Evolutionary conservation across 1,140 invertebrate species (phyloP), one percentile per base, ranked within the genome.

Genomic region (Nixonia krombeini): DNA sequence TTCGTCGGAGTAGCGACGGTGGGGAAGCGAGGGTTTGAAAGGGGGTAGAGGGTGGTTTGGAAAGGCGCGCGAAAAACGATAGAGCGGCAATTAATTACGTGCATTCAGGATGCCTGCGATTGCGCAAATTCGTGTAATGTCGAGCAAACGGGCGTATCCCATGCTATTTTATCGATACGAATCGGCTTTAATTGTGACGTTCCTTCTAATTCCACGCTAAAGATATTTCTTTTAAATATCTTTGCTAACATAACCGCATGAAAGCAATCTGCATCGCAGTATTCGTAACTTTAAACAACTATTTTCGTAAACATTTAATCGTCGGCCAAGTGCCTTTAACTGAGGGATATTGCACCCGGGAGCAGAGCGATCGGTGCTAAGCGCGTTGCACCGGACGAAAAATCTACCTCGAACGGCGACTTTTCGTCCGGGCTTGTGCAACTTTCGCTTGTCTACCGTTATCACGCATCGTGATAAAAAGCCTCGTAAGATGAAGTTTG

Each of bases 221-320:
- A 56, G 50, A 51, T 56, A 67, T 67, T 59, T 67, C 35, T 56
- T 61, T 67, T 52, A 51, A 61, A 61, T 68, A 68, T 57, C 57
- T 67, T 56, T 35, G 45, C n/a, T 67, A 50, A 44, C 40, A 67
- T 67, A 67, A 67, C 55, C 50, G 44, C 29, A 50, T n/a, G 16
- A 40, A 21, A 6, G 23, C 28, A 38, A 41, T 7, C 23, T 23
- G 42, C 49, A 49, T 44, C n/a, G n/a, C n/a, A n/a, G 31, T 15
- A 8, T 38, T 6, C 16, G 44, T 55, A 37, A 17, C 46, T 61
- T 46, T 51, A 57, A 47, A 51, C 46, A 57, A 56, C 35, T 51
- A 52, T 59, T 37, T 47, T 53, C 29, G 26, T 40, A 38, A 44
- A 21, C 50, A 13, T 67, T 51, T 37, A 53, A 15, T 15, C 16